Conservation (phyloP, 2,797 vertebrate genomes). For the Malacoctenus gilli region DNA sequence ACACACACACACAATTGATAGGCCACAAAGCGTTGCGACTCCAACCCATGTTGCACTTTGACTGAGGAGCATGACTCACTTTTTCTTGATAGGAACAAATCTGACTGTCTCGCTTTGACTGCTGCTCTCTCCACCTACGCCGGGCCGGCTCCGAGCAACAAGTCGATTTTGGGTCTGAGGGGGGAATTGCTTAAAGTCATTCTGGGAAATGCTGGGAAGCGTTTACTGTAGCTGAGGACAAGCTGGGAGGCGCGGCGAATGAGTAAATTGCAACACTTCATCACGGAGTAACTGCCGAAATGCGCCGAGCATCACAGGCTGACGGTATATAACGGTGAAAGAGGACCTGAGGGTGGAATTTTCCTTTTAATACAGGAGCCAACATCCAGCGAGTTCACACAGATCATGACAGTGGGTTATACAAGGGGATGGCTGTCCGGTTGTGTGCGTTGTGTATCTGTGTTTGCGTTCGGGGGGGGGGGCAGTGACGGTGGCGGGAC, state of each 20-base stretch:
- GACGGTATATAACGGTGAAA: constrained; percentile 40
- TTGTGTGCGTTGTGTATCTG: constrained; percentile 34
- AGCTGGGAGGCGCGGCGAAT: constrained; percentile 25
- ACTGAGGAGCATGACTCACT: constrained; percentile 47
- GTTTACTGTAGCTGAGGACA: constrained; percentile 37
- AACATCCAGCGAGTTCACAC: constrained; percentile 41
- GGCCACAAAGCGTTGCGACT: constrained; percentile 21
- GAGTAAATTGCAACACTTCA: constrained; percentile 56
- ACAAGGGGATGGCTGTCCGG: constrained; percentile 45
- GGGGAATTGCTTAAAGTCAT: constrained; percentile 41
- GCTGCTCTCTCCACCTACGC: constrained; percentile 40
- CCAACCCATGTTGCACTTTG: constrained; percentile 31
- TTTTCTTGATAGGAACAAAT: constrained; percentile 58
- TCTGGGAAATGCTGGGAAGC: constrained; percentile 45
- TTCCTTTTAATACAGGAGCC: constrained; percentile 42
- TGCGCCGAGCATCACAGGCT: constrained; percentile 38
- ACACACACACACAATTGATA: not conserved
- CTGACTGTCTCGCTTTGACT: constrained; percentile 13
- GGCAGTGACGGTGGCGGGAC: constrained; percentile 26
- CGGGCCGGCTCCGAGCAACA: constrained; percentile 41
- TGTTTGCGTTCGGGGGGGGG: constrained; percentile 38
- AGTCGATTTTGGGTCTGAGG: constrained; percentile 40
- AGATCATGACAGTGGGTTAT: constrained; percentile 29
- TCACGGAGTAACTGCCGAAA: constrained; percentile 55
- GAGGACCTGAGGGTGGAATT: constrained; percentile 53